These are phyloP conservation scores for Gasterosteus nipponicus DNA, from an alignment of 2,113 vertebrate species.

Conservation along the genomic window DNA sequence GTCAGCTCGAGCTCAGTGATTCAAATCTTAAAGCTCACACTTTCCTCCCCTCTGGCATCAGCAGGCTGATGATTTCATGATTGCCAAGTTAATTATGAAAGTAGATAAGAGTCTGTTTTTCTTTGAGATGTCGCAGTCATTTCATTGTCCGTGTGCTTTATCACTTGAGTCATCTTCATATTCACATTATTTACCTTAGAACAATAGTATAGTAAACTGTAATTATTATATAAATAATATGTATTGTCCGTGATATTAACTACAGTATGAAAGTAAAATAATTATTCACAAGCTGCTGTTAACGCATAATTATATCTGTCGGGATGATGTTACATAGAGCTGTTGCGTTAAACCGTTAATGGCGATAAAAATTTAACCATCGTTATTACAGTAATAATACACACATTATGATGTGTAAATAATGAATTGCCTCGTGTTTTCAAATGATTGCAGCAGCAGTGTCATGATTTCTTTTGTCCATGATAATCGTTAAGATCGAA, in stretches of 20 bases:
- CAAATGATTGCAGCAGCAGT: not conserved
- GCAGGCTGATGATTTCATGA: slow-evolving; percentile 14
- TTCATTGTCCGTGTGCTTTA: slow-evolving; percentile 2
- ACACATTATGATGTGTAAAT: too few species aligned
- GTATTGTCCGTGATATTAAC: not conserved
- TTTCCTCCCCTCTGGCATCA: not conserved
- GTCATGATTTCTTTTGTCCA: not conserved
- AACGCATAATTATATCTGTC: not conserved
- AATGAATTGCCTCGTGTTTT: too few species aligned
- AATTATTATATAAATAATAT: too few species aligned
- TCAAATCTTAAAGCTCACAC: not conserved
- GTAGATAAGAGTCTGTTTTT: slow-evolving; percentile 10
- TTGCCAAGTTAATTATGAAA: not conserved
- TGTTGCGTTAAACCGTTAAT: too few species aligned
- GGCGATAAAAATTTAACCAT: too few species aligned
- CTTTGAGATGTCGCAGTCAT: slow-evolving; percentile 6
- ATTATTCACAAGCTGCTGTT: not conserved
- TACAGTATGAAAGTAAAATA: not conserved
- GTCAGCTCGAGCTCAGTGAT: not conserved
- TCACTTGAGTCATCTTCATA: not conserved
- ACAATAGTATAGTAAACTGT: not conserved
- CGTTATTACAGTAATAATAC: too few species aligned
- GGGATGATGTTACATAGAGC: too few species aligned
- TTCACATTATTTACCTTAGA: not conserved
- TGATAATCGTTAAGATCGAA: not conserved